Evolutionary conservation across 2,888 invertebrate species (phyloP).

Genomic region (Crepidodera aurea): DNA sequence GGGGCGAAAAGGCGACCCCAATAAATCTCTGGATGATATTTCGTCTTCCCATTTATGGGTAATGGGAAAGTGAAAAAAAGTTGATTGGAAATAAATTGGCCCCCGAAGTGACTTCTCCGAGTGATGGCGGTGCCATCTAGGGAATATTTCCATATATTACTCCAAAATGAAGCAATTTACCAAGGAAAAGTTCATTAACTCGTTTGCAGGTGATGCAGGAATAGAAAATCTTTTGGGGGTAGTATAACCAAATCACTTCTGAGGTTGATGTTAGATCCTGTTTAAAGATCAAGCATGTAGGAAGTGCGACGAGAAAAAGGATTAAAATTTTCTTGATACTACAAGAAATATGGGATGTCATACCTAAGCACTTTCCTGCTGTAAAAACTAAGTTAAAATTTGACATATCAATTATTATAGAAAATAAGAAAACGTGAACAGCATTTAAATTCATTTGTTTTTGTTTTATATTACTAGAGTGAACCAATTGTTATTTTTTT

Average conservation of each 20-base stretch:
- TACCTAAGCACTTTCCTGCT: no score
- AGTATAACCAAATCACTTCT: not conserved
- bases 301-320: no score
- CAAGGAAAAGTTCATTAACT: not conserved
- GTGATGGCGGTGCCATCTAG: not conserved
- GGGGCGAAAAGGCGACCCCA: not conserved
- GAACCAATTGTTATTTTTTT: no score
- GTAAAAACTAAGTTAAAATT: no score
- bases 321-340: no score
- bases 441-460: no score
- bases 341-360: no score
- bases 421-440: no score
- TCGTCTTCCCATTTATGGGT: not conserved
- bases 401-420: no score
- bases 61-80: conserved; percentile 16
- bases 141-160: conserved; percentile 2
- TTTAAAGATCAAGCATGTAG: no score
- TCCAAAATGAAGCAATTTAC: not conserved
- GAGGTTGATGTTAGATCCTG: not conserved
- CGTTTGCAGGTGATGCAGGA: conserved; percentile 1
- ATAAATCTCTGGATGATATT: conserved; percentile 5
- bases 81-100: conserved; percentile 22
- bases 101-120: conserved; percentile 1
- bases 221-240: not conserved
- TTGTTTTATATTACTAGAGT: no score